Percentiles rank a stretch among this genome's conserved stretches.
These are phyloP conservation scores for Mesocricetus auratus DNA, from an alignment of 2,113 vertebrate species.

Conservation along the genomic window DNA sequence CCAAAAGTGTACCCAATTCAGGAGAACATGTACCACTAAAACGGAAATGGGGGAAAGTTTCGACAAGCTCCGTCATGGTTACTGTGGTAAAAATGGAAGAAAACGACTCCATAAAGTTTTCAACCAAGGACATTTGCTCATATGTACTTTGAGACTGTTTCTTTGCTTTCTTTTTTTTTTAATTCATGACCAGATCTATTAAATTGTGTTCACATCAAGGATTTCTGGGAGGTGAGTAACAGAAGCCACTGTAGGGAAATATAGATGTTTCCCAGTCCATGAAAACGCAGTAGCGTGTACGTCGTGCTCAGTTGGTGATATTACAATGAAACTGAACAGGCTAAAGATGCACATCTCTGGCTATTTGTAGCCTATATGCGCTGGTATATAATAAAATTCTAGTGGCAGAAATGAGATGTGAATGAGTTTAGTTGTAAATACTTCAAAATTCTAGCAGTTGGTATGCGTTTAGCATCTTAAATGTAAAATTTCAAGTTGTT, in stretches of 20 bases:
- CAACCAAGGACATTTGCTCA: neutral
- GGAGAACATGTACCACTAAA: conserved; percentile 38
- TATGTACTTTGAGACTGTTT: conserved; percentile 35
- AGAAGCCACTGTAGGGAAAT: conserved; percentile 21
- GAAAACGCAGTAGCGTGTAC: neutral
- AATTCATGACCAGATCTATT: conserved; percentile 1
- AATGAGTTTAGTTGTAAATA: conserved; percentile 20
- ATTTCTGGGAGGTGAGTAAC: neutral
- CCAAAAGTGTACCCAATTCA: neutral
- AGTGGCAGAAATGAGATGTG: conserved; percentile 19
- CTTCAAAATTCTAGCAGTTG: conserved; percentile 60
- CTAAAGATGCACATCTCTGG: neutral
- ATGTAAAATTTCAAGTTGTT: conserved; percentile 66
- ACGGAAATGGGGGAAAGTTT: neutral
- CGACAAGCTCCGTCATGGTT: neutral
- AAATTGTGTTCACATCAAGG: conserved; percentile 29
- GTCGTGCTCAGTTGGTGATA: neutral
- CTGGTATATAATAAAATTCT: conserved; percentile 24
- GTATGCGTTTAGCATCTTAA: neutral
- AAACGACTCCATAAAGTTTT: neutral
- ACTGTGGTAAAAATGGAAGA: conserved; percentile 33
- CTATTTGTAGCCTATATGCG: neutral
- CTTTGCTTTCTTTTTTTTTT: conserved; percentile 7
- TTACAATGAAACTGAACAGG: neutral
- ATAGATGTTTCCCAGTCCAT: conserved; percentile 16